phyloP scores from a whole-genome alignment of 2,113 vertebrate species.

The Corvus hawaiiensis region DNA sequence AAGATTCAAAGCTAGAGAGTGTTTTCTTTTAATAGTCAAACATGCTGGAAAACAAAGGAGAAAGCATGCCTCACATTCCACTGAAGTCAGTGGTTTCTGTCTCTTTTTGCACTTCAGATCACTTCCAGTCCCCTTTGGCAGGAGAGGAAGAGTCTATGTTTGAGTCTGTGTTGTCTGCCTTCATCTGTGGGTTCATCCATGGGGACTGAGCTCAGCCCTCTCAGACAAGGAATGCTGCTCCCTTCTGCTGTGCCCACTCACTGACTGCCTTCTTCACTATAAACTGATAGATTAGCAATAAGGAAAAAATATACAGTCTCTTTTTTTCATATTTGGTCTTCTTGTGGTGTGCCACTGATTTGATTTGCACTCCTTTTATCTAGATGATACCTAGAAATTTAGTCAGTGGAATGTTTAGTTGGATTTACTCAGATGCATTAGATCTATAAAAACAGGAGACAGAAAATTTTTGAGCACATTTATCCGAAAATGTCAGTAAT shows the following conservation, averaged over 20 bases:
- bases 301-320: neutral
- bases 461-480: neutral
- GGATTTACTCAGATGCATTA: neutral
- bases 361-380: neutral
- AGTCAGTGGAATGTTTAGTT: neutral
- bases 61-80: slow-evolving; percentile 46
- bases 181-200: neutral
- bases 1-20: neutral
- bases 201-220: neutral
- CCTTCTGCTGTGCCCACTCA: neutral
- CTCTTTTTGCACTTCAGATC: slow-evolving; percentile 37
- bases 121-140: slow-evolving; percentile 19
- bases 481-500: neutral
- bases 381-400: neutral
- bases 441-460: neutral
- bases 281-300: neutral
- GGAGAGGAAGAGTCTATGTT: neutral
- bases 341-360: neutral
- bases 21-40: slow-evolving; percentile 34
- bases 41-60: slow-evolving; percentile 39
- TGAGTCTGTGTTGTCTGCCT: neutral
- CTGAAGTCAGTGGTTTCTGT: slow-evolving; percentile 55
- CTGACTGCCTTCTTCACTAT: neutral
- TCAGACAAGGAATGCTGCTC: neutral
- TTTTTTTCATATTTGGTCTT: neutral